Conservation (phyloP, 2,888 invertebrate genomes). For the Chorisops tibialis region DNA sequence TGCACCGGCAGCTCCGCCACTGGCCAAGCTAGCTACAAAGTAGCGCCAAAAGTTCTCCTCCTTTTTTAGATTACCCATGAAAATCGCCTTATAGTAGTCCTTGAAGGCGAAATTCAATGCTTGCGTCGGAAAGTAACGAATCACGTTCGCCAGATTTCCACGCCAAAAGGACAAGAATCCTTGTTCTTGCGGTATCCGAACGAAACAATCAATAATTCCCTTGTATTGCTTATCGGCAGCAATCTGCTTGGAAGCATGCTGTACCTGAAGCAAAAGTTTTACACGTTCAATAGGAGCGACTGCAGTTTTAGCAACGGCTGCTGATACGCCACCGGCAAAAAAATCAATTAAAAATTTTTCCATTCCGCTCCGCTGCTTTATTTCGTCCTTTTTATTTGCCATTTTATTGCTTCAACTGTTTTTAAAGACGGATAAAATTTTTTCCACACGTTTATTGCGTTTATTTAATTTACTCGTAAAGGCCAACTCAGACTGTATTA, state of each 20-base stretch:
- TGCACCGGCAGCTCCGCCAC: slow-evolving; percentile 92
- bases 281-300: slow-evolving; percentile 95
- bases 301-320: slow-evolving; percentile 89
- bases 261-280: slow-evolving; percentile 89
- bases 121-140: slow-evolving; percentile 92
- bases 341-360: slow-evolving; percentile 86
- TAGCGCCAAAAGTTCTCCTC: slow-evolving; percentile 85
- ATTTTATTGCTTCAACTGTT: slow-evolving; percentile 18
- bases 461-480: no score
- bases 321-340: slow-evolving; percentile 85
- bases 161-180: slow-evolving; percentile 85
- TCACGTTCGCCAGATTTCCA: slow-evolving; percentile 90
- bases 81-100: slow-evolving; percentile 86
- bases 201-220: slow-evolving; percentile 80
- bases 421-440: background rate
- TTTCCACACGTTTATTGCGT: background rate
- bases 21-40: slow-evolving; percentile 83
- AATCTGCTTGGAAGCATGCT: slow-evolving; percentile 89
- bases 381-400: slow-evolving; percentile 25
- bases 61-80: slow-evolving; percentile 82
- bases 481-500: no score
- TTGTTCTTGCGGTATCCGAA: slow-evolving; percentile 83
- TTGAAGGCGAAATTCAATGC: slow-evolving; percentile 94
- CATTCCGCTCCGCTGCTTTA: slow-evolving; percentile 57
- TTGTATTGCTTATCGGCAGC: slow-evolving; percentile 84